Evolutionary conservation across 2,113 vertebrate species (phyloP).

Genomic region (Pelvicachromis taeniatus): DNA sequence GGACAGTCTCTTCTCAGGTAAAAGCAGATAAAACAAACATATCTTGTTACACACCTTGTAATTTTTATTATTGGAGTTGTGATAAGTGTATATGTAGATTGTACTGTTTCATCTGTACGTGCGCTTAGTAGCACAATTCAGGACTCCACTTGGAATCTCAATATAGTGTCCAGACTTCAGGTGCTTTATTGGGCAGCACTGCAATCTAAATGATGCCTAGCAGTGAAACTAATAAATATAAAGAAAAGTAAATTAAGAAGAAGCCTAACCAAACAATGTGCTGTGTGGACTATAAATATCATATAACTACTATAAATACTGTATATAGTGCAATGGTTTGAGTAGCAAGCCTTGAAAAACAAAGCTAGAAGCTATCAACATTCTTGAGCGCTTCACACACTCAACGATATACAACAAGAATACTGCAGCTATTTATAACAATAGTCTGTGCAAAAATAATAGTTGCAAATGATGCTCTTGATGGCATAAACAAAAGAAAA

Average conservation of each 20-base stretch:
- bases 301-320: not conserved
- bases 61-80: not conserved
- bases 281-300: not conserved
- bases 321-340: not conserved
- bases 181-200: not conserved
- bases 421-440: not conserved
- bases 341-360: not conserved
- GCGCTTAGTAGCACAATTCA: not conserved
- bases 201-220: not conserved
- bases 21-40: conserved; percentile 20
- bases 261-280: not conserved
- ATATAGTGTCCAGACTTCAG: not conserved
- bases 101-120: not conserved
- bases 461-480: not conserved
- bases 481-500: not conserved
- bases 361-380: not conserved
- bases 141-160: not conserved
- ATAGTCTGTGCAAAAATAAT: not conserved
- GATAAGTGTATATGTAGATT: not conserved
- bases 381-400: not conserved
- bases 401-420: not conserved
- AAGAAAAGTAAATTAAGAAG: not conserved
- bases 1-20: not conserved
- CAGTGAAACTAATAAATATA: not conserved
- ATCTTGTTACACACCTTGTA: not conserved